Base-by-base conservation (phyloP, 2,113 vertebrate species). In the Leuciscus idus region DNA sequence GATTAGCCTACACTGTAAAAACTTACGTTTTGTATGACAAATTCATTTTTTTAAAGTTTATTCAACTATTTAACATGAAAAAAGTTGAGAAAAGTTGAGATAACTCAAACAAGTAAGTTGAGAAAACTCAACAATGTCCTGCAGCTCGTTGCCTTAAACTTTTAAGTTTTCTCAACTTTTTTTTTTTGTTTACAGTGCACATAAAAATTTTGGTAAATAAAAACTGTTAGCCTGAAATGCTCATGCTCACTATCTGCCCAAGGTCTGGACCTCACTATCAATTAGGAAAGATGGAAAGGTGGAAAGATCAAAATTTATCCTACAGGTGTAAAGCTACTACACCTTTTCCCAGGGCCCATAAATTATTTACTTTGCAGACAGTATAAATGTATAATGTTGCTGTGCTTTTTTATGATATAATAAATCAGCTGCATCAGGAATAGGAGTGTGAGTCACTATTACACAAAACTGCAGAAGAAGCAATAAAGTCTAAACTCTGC, bases 361-460 rank as follows among this genome's bases (percentile, higher is more conserved):
- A 8, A 82, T 86, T 76, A 82, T 86, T 76, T 36, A 82, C 23
- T 39, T 84, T 57, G 50, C 39, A 39, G 55, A 33, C 26, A 26
- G 30, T 81, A 64, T 82, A 73, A 62, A 86, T 86, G 12, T 50
- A 50, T 86, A 82, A 81, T 75, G 57, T 61, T 39, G 79, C 79
- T 64, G 70, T 75, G 62, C 26, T 62, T 74, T 86, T 48, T 81
- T 52, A 21, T 83, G 81, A 73, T 50, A 83, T 43, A 55, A 59
- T 59, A 57, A 72, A 72, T 83, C 19, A 17, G 50, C 50, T 57
- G 68, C 30, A 59, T 36, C 30, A 19, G 81, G 23, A 57, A 30
- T 8, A 77, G 75, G 30, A 84, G 30, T 83, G 46, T 72, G 30
- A 72, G 23, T 15, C 62, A 52, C 26, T 28, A 46, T 28, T 21